Base-by-base conservation (phyloP, 1,140 invertebrate genomes). In the Caerostris darwini region DNA sequence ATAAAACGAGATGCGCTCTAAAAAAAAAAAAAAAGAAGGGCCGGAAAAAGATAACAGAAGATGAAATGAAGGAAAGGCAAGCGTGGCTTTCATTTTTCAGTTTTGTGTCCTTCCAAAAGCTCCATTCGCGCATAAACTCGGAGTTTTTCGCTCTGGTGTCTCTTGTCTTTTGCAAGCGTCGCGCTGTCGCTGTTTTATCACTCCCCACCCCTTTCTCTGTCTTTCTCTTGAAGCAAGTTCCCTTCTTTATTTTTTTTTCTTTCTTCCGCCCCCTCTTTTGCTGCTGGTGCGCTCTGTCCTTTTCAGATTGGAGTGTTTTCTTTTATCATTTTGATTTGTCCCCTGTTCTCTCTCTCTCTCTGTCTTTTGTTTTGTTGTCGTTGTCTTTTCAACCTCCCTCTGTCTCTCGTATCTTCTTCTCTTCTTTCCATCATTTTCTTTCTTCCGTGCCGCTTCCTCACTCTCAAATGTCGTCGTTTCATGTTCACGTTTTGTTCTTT, bases 321-420 rank as follows among this genome's bases (percentile, higher is more conserved):
- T 92, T 92, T 92, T 92, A 92, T 92, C 90, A 85, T 92, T 92
- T 92, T 92, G 81, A 85, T 92, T 85, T 85, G 90, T 69, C 81
- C 59, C 54, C 34, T 50, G 34, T 87, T 87, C 85, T 64, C 59
- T 64, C 57, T 56, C 12, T 56, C 56, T n/a, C 83, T 34, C 69
- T 77, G 7, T 77, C 34, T 77, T 77, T 77, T 77, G 19, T 77
- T 50, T 10, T 71, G 34, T 34, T 67, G 5, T 67, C 2, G 34
- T 34, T 2, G 34, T 34, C 8, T 4, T 19, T 89, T n/a, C 59
- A 2, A 7, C 7, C 19, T 85, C 69, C 71, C 71, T 17, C 57
- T 59, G n/a, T 58, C 14, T 91, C 7, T 61, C 57, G 10, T 61
- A 14, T 61, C n/a, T 17, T 19, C 12, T 5, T 58, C 54, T 54